Conservation (phyloP, 2,888 invertebrate species). For the Melikaiella ostensackeni region DNA sequence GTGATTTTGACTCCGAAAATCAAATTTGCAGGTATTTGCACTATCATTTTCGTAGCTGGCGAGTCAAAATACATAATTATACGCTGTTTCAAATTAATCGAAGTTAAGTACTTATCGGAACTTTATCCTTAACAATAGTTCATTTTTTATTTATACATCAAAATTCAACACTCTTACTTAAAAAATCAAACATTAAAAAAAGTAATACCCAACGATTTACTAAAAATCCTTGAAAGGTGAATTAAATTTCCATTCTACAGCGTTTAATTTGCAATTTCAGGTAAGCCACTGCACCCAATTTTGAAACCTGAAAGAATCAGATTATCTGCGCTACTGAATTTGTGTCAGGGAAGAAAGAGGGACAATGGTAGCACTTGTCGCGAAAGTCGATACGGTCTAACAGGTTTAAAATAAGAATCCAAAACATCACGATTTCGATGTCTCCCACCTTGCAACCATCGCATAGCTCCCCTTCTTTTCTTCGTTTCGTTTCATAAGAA, state of each 20-base stretch:
- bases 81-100: too few species aligned
- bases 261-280: background rate
- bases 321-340: constrained; percentile 36
- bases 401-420: constrained; percentile 37
- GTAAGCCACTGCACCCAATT: background rate
- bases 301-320: background rate
- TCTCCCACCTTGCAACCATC: background rate
- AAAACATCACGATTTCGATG: constrained; percentile 40
- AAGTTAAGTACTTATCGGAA: too few species aligned
- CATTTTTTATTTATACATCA: too few species aligned
- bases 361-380: constrained; percentile 62
- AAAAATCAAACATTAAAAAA: too few species aligned
- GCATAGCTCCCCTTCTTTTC: background rate
- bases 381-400: constrained; percentile 52
- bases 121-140: too few species aligned
- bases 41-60: too few species aligned
- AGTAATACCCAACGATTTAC: too few species aligned
- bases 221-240: background rate
- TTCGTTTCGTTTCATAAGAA: background rate
- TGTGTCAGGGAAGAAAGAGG: constrained; percentile 2
- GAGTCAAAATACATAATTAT: too few species aligned
- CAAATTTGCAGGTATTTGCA: too few species aligned
- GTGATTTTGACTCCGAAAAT: too few species aligned
- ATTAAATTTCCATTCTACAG: background rate
- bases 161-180: too few species aligned